These are phyloP conservation scores for Mus pahari DNA, from an alignment of 2,113 vertebrate species.

Conservation along the genomic window DNA sequence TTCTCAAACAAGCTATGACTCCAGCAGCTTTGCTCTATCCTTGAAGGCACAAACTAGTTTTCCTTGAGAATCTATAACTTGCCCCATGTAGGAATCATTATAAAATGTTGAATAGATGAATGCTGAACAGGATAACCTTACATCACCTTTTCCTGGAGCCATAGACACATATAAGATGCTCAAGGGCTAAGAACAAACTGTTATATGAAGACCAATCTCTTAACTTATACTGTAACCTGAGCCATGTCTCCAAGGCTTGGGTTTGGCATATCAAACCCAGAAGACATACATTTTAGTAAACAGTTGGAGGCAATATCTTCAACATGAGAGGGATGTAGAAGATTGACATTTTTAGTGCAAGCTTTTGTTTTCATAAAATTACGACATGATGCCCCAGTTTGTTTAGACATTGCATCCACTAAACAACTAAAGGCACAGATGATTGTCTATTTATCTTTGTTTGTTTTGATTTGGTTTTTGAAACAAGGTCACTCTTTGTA, in stretches of 20 bases:
- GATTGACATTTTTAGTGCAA: slow-evolving; percentile 37
- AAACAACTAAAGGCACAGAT: neutral
- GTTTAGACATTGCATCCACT: neutral
- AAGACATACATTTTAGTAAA: neutral
- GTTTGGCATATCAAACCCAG: neutral
- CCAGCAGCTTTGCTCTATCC: neutral
- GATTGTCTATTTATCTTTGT: neutral
- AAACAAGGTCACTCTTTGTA: neutral
- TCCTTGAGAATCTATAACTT: neutral
- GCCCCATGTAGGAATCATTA: neutral
- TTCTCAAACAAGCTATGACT: neutral
- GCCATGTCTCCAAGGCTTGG: neutral
- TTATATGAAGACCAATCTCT: neutral
- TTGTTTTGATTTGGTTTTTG: neutral
- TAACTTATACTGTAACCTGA: neutral
- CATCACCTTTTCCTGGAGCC: neutral
- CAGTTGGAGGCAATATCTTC: neutral
- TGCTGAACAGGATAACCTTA: neutral
- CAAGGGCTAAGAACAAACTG: neutral
- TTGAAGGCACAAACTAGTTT: neutral
- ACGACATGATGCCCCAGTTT: slow-evolving; percentile 30
- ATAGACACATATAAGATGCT: neutral
- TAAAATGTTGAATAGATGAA: neutral
- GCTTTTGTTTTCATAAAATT: slow-evolving; percentile 49
- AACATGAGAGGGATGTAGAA: neutral